Base-by-base conservation (phyloP, 2,888 invertebrate genomes). In the Theretra japonica region DNA sequence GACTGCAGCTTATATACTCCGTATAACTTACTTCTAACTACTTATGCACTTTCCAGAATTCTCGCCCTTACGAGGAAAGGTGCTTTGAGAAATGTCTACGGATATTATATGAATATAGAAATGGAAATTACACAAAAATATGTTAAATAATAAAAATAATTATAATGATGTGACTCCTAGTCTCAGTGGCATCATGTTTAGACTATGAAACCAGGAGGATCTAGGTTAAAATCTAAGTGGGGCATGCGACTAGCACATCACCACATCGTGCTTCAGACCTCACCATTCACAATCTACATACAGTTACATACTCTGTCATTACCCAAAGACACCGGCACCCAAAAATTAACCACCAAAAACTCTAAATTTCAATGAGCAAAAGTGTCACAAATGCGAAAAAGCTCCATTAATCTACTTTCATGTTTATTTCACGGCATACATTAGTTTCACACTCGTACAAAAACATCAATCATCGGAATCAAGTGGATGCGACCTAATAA, bases 401-500 rank as follows among this genome's bases (percentile, higher is more conserved):
- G 23, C 41, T 4, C 2, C 23, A 62, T 62, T n/a, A 59, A 59
- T 19, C 28, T 23, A 62, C 62, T 41, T 65, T 65, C 62, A 41
- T 41, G 41, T 65, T 48, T 17, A 59, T 56, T 56, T 65, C 65
- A 33, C 17, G 17, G 41, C 48, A 25, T 21, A 23, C n/a, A 70
- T 71, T 65, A 71, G 11, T 48, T 70, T 60, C 65, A 60, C 69
- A 71, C 70, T 62, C 48, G 57, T 56, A 50, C 30, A 68, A 72
- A 70, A 70, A 60, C 74, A 79, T 76, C 74, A 79, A 75, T 77
- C 75, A 77, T 60, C 15, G 56, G 53, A 21, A 70, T 73, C 73
- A 74, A 74, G 72, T 75, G 73, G 74, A 68, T 74, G 72, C 75
- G 77, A 75, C 76, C 75, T 68, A 75, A 79, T 80, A 75, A 76